phyloP scores from a whole-genome alignment of 2,797 vertebrate genomes.

The Enteromius unitaeniatus region DNA sequence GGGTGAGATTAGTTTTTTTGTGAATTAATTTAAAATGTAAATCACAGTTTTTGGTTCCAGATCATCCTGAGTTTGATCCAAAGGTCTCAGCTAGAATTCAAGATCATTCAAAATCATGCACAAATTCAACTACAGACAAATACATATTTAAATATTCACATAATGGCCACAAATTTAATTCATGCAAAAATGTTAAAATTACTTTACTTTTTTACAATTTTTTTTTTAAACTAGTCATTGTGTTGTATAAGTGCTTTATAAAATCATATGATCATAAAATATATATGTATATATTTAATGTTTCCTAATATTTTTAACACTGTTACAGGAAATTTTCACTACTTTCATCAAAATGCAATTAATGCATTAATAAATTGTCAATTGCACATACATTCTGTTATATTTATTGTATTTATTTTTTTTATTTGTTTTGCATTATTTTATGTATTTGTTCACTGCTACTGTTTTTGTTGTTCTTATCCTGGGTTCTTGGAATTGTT shows the following conservation, averaged over 20 bases:
- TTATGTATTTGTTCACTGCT: too few species aligned
- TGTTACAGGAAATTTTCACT: neutral
- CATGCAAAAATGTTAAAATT: neutral
- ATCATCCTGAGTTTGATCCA: constrained; percentile 35
- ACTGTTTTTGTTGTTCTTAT: too few species aligned
- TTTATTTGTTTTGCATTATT: too few species aligned
- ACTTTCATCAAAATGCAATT: neutral
- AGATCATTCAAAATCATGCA: neutral
- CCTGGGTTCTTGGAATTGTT: too few species aligned
- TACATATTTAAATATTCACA: neutral
- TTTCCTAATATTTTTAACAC: neutral
- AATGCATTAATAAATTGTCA: neutral
- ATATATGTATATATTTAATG: neutral
- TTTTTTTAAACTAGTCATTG: neutral
- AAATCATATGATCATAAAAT: neutral
- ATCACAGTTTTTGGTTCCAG: neutral
- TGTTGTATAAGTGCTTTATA: neutral
- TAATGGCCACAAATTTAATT: neutral
- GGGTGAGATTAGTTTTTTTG: constrained; percentile 32
- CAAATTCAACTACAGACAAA: neutral
- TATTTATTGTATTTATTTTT: too few species aligned
- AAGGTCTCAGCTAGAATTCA: neutral
- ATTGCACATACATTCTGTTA: neutral
- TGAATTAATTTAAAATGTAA: constrained; percentile 29
- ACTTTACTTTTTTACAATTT: neutral